Conservation (phyloP, 2,797 vertebrate species). For the Sebastes nivosus region DNA sequence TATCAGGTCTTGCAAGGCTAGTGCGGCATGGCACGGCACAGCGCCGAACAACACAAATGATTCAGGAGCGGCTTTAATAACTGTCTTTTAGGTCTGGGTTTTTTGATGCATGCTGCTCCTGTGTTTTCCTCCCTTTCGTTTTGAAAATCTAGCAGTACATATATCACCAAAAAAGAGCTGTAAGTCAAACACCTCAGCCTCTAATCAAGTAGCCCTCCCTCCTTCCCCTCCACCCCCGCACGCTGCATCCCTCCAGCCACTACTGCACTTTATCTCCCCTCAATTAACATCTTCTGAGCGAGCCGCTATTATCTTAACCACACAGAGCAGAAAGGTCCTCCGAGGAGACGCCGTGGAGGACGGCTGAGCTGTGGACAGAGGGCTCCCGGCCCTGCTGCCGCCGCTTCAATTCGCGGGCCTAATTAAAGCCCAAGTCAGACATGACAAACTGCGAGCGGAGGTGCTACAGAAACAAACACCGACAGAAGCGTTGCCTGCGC, state of each 20-base stretch:
- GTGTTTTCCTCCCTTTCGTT: neutral
- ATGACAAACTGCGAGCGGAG: conserved; percentile 70
- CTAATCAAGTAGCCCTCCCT: conserved; percentile 72
- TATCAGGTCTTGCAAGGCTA: conserved; percentile 35
- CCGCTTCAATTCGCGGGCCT: conserved; percentile 63
- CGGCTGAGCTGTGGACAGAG: conserved; percentile 66
- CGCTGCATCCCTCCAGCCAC: conserved; percentile 67
- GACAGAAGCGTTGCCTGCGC: conserved; percentile 40
- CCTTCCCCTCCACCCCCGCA: conserved; percentile 51
- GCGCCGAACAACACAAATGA: conserved; percentile 24
- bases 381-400: conserved; percentile 60
- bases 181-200: conserved; percentile 72
- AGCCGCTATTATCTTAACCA: conserved; percentile 78
- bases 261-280: conserved; percentile 79
- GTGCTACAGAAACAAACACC: conserved; percentile 64
- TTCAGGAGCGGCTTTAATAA: conserved; percentile 52
- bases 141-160: conserved; percentile 38
- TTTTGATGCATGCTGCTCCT: conserved; percentile 34
- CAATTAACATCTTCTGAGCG: conserved; percentile 80
- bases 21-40: neutral
- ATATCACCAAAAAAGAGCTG: conserved; percentile 51
- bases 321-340: conserved; percentile 74
- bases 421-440: conserved; percentile 75
- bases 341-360: conserved; percentile 66
- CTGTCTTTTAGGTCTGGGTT: conserved; percentile 6